A percentile compares a stretch with the other conserved stretches of the same genome.
Conservation (phyloP, 2,113 vertebrate genomes). For the Chaetodon trifascialis region DNA sequence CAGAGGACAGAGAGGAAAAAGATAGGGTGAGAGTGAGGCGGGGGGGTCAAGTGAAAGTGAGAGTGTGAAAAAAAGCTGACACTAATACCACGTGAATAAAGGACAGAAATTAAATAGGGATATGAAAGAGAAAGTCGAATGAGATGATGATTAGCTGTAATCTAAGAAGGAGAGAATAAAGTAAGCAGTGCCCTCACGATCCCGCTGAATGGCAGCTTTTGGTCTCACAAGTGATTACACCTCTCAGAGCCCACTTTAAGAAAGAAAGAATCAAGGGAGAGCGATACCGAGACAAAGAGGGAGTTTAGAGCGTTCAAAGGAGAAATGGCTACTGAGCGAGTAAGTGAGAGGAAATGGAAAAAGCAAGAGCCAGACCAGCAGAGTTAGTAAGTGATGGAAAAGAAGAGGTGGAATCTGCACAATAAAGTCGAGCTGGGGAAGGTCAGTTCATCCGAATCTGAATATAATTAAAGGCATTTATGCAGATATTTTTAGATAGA, state of each 20-base stretch:
- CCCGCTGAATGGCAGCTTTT: slow-evolving; percentile 55
- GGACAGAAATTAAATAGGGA: slow-evolving; percentile 46
- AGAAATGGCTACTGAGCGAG: slow-evolving; percentile 27
- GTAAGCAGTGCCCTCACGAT: slow-evolving; percentile 45
- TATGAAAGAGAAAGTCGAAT: slow-evolving; percentile 64
- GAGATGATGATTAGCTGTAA: slow-evolving; percentile 70
- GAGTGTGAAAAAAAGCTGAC: slow-evolving; percentile 11
- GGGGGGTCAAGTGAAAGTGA: slow-evolving; percentile 33
- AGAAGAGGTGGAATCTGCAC: background rate
- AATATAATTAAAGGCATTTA: background rate
- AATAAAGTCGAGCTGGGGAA: background rate
- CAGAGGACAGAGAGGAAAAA: slow-evolving; percentile 37
- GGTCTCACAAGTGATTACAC: slow-evolving; percentile 61
- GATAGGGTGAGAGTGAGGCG: slow-evolving; percentile 1
- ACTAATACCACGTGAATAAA: slow-evolving; percentile 45
- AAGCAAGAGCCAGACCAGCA: background rate
- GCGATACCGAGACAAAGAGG: slow-evolving; percentile 26
- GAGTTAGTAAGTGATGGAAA: background rate
- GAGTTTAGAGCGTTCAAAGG: slow-evolving; percentile 16
- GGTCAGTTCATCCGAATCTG: background rate
- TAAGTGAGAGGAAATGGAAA: slow-evolving; percentile 34
- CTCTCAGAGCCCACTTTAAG: slow-evolving; percentile 36
- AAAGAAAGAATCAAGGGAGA: slow-evolving; percentile 37
- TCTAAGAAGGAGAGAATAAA: slow-evolving; percentile 57
- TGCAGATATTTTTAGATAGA: background rate